Conservation (phyloP, 2,888 invertebrate species). For the Acanthacorydalis orientalis region DNA sequence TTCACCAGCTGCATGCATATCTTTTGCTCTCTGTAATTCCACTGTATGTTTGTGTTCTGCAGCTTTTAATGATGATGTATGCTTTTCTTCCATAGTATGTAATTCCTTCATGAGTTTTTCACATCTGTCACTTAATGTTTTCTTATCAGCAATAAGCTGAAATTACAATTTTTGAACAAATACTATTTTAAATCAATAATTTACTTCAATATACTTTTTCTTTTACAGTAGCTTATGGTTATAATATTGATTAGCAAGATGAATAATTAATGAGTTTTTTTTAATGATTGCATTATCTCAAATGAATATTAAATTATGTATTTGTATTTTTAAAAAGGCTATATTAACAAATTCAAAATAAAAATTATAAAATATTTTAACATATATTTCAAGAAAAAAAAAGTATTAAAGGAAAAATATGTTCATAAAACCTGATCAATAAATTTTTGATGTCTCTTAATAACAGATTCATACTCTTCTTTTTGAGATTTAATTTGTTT, state of each 20-base stretch:
- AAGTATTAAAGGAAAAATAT: conserved; percentile 2
- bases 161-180: conserved; percentile 5
- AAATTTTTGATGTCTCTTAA: conserved; percentile 65
- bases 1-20: conserved; percentile 61
- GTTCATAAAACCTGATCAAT: conserved; percentile 46
- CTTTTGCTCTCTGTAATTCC: conserved; percentile 56
- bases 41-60: conserved; percentile 58
- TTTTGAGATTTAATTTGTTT: conserved; percentile 38
- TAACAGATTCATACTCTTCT: conserved; percentile 53
- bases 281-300: no score
- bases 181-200: no score
- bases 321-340: no score
- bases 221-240: no score
- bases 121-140: conserved; percentile 55
- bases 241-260: no score
- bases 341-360: no score
- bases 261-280: no score
- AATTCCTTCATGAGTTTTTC: conserved; percentile 48
- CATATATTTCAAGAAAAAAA: not conserved
- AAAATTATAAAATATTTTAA: no score
- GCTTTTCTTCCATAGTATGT: conserved; percentile 46
- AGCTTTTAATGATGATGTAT: conserved; percentile 45
- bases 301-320: no score
- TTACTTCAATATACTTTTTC: no score
- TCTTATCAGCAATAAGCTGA: conserved; percentile 62